Evolutionary conservation across 2,113 vertebrate genomes (phyloP).

Genomic region (Todiramphus chloris): DNA sequence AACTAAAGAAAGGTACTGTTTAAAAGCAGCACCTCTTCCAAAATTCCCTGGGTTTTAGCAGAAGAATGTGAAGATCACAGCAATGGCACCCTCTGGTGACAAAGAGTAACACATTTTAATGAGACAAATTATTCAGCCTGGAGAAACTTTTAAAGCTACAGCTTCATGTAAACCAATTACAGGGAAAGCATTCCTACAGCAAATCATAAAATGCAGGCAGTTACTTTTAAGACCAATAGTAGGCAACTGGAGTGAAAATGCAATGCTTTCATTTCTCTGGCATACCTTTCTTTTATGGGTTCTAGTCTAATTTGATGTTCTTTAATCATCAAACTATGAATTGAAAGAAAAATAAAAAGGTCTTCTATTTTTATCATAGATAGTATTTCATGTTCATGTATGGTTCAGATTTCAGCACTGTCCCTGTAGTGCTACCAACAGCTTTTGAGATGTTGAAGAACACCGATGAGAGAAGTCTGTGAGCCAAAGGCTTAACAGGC

Average conservation of each 20-base stretch:
- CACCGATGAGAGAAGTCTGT: not conserved
- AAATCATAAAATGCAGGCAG: not conserved
- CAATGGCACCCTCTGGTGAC: conserved; percentile 40
- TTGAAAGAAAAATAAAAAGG: not conserved
- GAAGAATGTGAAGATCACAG: not conserved
- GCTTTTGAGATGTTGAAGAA: not conserved
- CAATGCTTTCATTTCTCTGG: not conserved
- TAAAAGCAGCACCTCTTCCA: not conserved
- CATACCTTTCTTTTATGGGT: not conserved
- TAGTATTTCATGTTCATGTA: not conserved
- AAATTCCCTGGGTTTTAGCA: not conserved
- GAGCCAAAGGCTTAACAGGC: not conserved
- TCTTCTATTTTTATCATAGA: not conserved
- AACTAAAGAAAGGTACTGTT: not conserved
- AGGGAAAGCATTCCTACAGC: not conserved
- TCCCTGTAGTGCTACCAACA: not conserved
- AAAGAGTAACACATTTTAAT: not conserved
- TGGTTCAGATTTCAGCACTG: not conserved
- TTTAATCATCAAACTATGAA: not conserved
- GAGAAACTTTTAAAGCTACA: not conserved
- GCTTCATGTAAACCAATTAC: not conserved
- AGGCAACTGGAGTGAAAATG: not conserved
- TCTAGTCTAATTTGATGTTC: not conserved
- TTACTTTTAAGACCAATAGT: not conserved
- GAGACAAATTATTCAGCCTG: not conserved